A percentile compares a stretch with the other conserved stretches of the same genome.
These are phyloP conservation scores for Macropus fuliginosus DNA, from an alignment of 2,797 vertebrate genomes.

Conservation along the genomic window DNA sequence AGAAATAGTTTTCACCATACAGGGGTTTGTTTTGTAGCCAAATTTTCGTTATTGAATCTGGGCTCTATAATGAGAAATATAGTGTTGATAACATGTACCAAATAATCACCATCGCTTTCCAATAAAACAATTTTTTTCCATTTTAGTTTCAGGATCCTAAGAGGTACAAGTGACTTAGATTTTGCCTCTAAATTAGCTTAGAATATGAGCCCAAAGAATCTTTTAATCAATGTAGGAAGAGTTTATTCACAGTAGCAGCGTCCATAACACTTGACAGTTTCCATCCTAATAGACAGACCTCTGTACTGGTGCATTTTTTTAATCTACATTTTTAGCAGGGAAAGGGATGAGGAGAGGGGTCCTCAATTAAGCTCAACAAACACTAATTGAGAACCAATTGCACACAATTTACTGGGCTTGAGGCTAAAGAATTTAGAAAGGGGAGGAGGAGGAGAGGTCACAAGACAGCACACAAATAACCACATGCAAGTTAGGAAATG, in stretches of 20 bases:
- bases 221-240: background rate
- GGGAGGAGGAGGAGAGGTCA: background rate
- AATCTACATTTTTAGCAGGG: conserved; percentile 1
- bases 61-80: background rate
- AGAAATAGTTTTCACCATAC: background rate
- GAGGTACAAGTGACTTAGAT: background rate
- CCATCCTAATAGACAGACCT: background rate
- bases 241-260: background rate
- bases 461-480: background rate
- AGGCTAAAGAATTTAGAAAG: background rate
- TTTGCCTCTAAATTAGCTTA: background rate
- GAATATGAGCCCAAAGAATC: background rate
- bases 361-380: background rate
- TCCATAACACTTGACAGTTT: background rate
- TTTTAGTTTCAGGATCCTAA: background rate
- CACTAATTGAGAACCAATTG: background rate
- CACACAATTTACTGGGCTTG: background rate
- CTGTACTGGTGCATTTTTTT: conserved; percentile 5
- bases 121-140: background rate
- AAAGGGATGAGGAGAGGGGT: conserved; percentile 12
- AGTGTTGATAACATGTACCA: background rate
- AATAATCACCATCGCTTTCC: background rate
- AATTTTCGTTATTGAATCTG: background rate
- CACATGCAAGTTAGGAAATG: background rate
- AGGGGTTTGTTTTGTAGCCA: background rate